phyloP scores from a whole-genome alignment of 2,113 vertebrate genomes.

The Etheostoma cragini region DNA sequence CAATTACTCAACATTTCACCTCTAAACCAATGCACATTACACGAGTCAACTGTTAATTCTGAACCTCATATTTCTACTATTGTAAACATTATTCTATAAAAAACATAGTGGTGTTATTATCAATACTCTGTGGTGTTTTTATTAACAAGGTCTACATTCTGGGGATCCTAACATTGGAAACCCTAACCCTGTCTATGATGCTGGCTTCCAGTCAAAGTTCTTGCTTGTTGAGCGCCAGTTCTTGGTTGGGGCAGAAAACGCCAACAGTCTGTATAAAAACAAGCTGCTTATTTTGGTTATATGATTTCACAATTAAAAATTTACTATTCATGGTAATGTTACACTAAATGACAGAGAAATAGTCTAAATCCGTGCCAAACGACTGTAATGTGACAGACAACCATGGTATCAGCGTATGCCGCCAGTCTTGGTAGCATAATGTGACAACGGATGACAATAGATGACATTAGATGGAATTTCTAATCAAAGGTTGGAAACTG shows the following conservation, averaged over 20 bases:
- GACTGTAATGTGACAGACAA: neutral
- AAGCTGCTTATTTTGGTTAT: conserved; percentile 20
- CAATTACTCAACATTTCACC: neutral
- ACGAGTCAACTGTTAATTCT: neutral
- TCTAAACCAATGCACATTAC: neutral
- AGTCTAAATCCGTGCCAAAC: neutral
- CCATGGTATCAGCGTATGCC: neutral
- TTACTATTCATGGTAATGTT: neutral
- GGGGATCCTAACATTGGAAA: conserved; percentile 32
- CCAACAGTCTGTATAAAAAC: conserved; percentile 22
- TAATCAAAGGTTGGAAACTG: conserved; percentile 53
- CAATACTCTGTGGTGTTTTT: conserved; percentile 23
- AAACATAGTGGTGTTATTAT: neutral
- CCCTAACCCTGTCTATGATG: conserved; percentile 16
- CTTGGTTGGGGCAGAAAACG: conserved; percentile 43
- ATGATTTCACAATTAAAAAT: conserved; percentile 18
- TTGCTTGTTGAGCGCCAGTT: conserved; percentile 33
- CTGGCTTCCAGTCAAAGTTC: conserved; percentile 41
- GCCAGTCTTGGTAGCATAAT: neutral
- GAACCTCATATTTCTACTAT: neutral
- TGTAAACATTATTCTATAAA: neutral
- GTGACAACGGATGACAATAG: neutral
- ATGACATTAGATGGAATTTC: neutral
- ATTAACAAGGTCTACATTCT: conserved; percentile 1
- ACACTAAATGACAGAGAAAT: neutral